Conservation (phyloP, 2,888 invertebrate species). For the Halictus ligatus region DNA sequence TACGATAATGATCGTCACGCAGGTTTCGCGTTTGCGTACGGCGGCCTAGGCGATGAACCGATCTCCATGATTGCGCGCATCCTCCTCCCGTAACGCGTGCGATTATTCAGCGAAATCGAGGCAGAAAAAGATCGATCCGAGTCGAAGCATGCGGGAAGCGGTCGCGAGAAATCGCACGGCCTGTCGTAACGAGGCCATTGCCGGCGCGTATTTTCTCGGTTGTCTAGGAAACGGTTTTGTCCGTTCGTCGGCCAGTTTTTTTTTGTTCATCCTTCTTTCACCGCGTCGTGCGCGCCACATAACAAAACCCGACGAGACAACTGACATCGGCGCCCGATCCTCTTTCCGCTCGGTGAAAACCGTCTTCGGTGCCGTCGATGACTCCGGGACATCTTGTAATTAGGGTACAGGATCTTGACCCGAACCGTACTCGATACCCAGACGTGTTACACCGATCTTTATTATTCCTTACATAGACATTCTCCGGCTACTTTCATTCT, state of each 20-base stretch:
- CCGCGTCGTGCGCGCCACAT: slow-evolving; percentile 37
- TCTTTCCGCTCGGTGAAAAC: not conserved
- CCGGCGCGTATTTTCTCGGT: slow-evolving; percentile 67
- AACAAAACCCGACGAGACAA: slow-evolving; percentile 38
- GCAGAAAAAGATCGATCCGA: slow-evolving; percentile 54
- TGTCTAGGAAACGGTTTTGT: slow-evolving; percentile 64
- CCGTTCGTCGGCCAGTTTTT: slow-evolving; percentile 35
- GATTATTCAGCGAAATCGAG: slow-evolving; percentile 8
- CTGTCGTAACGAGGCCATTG: slow-evolving; percentile 67
- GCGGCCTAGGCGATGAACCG: not conserved
- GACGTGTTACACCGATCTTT: not conserved
- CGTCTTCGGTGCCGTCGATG: not conserved
- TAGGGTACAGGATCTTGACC: not conserved
- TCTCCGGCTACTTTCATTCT: not conserved
- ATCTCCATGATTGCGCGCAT: slow-evolving; percentile 11
- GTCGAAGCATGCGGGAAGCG: slow-evolving; percentile 70
- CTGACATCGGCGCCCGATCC: not conserved
- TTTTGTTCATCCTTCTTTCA: slow-evolving; percentile 35
- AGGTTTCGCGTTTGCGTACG: slow-evolving; percentile 10
- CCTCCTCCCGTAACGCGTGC: slow-evolving; percentile 11
- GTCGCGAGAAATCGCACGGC: slow-evolving; percentile 67
- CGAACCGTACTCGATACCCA: not conserved
- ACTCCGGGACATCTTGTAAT: slow-evolving; percentile 6
- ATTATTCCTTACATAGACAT: not conserved
- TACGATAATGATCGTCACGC: not conserved